Base-by-base conservation (phyloP, 1,140 invertebrate genomes). In the Platyscapa corneri region DNA sequence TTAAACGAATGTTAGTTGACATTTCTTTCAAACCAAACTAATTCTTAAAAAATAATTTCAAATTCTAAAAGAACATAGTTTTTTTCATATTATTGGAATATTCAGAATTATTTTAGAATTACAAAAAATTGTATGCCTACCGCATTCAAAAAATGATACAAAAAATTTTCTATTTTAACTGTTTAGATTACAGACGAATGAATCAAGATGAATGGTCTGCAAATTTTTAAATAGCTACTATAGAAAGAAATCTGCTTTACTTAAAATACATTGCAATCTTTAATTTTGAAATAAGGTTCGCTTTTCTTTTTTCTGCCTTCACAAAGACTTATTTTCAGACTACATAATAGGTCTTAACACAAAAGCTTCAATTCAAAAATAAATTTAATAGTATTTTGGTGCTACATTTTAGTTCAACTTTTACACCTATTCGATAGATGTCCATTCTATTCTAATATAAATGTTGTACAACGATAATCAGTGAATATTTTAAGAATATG, bases 81-180 rank as follows among this genome's bases (percentile, higher is more conserved):
- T 39, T 10, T 27, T 74, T 74, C 70, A n/a, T 70, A 70, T 70
- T 34, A 23, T 14, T 18, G 37, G 34, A 16, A 70, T 6, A 39
- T 37, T 20, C 16, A 20, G 18, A 65, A 65, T 65, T 65, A 46
- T 46, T 14, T 65, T 6, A 65, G 23, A 20, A 70, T 70, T 37
- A 3, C 18, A 34, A 23, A 70, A 70, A 70, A 70, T 70, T 70
- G 32, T n/a, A n/a, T n/a, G n/a, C n/a, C n/a, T n/a, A 16, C 30
- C 64, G 32, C 64, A 32, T 10, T 32, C 32, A 3, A 16, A 65
- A 0, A n/a, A 16, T 6, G 5, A 6, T n/a, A 37, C 14, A 70
- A 70, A 14, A 7, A 39, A 70, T 70, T 70, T 60, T 70, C 67
- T 70, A 70, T 70, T 70, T 37, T 18, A n/a, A 70, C 67, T 37